Evolutionary conservation across 2,797 vertebrate species (phyloP), one percentile per base, ranked within the genome.

Genomic region (Glyptemys insculpta): DNA sequence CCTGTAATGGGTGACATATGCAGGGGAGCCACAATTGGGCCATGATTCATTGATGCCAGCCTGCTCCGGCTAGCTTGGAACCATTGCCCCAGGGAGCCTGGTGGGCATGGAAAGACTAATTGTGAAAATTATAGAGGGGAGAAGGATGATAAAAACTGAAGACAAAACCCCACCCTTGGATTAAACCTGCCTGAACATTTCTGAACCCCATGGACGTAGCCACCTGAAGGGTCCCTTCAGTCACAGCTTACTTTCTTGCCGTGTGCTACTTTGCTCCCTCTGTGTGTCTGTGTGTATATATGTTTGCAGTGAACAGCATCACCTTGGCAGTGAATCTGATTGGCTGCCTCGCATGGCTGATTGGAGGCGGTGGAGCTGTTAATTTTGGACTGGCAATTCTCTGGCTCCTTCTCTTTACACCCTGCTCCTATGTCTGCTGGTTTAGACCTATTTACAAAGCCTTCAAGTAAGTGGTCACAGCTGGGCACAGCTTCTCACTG

Each of bases 371-470:
- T 29, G 99, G 99, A 95, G 99, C 99, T 85, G 99, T 99, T 96
- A 99, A 99, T 98, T 99, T 99, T 97, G 99, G 99, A 96, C 98
- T 99, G 98, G 98, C 99, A 95, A 99, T 99, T 98, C 99, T 99
- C 97, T 99, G 99, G 99, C 98, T 99, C 88, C 98, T 99, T 97
- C 99, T 99, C 98, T 99, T 99, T 98, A 99, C 99, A 2, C 99
- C 99, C 79, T 99, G 99, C 98, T 99, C 99, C 94, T 99, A 99
- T 79, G 99, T 99, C 93, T 99, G 99, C 98, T 99, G 99, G 99
- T 99, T 99, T 98, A 99, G 99, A 98, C 98, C 99, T 96, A 99
- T 99, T 98, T 99, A 99, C 99, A 99, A 99, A 98, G 99, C 99
- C 95, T 99, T 99, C 99, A 99, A 99, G 99, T 99, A 98, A 99